These are phyloP conservation scores for Baccha elongata DNA, from an alignment of 2,888 invertebrate species.

Conservation along the genomic window DNA sequence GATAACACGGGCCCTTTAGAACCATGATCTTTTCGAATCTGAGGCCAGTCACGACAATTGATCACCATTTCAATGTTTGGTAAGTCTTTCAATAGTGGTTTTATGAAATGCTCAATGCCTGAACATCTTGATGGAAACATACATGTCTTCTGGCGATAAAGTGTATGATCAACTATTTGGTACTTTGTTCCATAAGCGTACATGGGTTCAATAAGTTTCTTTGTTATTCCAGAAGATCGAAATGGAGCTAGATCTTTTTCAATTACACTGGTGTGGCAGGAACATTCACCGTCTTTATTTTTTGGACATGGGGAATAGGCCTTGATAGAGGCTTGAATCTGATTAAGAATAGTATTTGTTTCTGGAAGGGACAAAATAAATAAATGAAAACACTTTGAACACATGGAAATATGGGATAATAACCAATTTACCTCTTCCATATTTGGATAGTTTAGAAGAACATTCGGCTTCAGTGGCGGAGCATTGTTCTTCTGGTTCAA, in stretches of 20 bases:
- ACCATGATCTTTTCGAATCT: constrained; percentile 84
- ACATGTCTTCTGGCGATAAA: constrained; percentile 93
- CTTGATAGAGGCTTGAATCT: constrained; percentile 83
- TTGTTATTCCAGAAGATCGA: constrained; percentile 86
- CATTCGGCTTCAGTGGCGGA: constrained; percentile 60
- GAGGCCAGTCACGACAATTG: constrained; percentile 97
- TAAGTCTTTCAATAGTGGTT: constrained; percentile 86
- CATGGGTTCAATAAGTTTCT: constrained; percentile 86
- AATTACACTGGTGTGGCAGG: constrained; percentile 86
- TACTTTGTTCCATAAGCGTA: constrained; percentile 88
- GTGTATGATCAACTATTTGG: constrained; percentile 90
- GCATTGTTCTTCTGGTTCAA: constrained; percentile 36
- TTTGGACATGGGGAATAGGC: constrained; percentile 84
- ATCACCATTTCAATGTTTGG: constrained; percentile 93
- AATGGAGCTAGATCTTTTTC: constrained; percentile 88
- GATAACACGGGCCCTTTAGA: constrained; percentile 93
- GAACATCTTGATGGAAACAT: constrained; percentile 96
- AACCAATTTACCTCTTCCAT: constrained; percentile 37
- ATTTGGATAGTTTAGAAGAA: constrained; percentile 63
- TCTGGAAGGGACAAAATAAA: constrained; percentile 64
- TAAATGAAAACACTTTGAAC: neutral
- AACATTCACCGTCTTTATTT: constrained; percentile 82
- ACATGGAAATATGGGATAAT: neutral
- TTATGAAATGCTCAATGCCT: constrained; percentile 94
- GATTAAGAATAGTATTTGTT: constrained; percentile 79